phyloP scores from a whole-genome alignment of 2,797 vertebrate genomes.

The Poecile montanus region DNA sequence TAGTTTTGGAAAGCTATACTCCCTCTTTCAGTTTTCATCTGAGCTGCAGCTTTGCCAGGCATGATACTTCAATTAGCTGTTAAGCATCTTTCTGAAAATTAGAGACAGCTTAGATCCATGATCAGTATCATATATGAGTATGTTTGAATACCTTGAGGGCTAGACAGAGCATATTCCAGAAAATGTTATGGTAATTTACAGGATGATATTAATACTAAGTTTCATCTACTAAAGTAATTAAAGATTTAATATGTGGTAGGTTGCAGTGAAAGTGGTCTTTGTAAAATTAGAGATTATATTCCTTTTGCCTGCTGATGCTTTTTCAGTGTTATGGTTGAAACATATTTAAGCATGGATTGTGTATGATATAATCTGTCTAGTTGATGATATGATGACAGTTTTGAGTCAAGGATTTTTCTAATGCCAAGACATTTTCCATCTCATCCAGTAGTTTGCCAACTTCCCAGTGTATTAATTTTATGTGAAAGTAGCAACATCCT shows the following conservation, averaged over 20 bases:
- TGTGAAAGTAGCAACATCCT: neutral
- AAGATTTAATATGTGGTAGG: slow-evolving; percentile 61
- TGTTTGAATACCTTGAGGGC: slow-evolving; percentile 69
- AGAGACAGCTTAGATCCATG: slow-evolving; percentile 41
- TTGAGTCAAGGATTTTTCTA: neutral
- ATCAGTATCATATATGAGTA: slow-evolving; percentile 62
- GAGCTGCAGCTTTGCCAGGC: slow-evolving; percentile 19
- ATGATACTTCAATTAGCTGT: slow-evolving; percentile 64
- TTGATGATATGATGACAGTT: neutral
- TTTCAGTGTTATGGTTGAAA: slow-evolving; percentile 36
- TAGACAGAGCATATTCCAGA: slow-evolving; percentile 63
- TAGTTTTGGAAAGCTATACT: neutral
- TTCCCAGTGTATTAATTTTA: neutral
- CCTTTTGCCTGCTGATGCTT: neutral
- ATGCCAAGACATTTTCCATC: neutral
- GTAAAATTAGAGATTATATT: slow-evolving; percentile 51
- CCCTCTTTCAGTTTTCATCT: slow-evolving; percentile 19
- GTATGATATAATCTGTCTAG: neutral
- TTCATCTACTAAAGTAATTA: slow-evolving; percentile 72
- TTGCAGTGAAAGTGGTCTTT: slow-evolving; percentile 57
- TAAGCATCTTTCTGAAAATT: slow-evolving; percentile 75
- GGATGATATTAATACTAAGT: slow-evolving; percentile 64
- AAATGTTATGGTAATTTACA: slow-evolving; percentile 70
- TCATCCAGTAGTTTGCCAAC: neutral
- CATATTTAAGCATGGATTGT: neutral